Evolutionary conservation across 1,140 invertebrate species (phyloP).

Genomic region (Eciton burchellii): DNA sequence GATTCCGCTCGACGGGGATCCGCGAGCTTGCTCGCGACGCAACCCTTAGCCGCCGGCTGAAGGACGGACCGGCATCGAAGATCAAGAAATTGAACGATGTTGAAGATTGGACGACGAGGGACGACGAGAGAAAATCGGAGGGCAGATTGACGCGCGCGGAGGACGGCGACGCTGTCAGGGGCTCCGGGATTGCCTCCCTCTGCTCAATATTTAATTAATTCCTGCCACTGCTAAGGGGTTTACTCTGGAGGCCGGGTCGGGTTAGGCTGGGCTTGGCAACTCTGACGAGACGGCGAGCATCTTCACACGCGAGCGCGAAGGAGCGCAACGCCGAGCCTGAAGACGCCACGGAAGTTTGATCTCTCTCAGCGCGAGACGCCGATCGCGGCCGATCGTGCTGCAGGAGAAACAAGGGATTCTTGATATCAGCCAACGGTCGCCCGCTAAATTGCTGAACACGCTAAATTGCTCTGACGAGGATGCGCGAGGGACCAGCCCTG

Average conservation of each 20-base stretch:
- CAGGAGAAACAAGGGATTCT: constrained; percentile 21
- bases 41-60: constrained; percentile 5
- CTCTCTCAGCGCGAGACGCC: constrained; percentile 1
- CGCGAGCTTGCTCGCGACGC: constrained; percentile 10
- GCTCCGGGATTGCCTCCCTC: constrained; percentile 49
- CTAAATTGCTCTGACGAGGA: too few relatives aligned
- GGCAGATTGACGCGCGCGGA: neutral
- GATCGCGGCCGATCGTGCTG: constrained; percentile 5
- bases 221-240: constrained; percentile 52
- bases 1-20: constrained; percentile 19
- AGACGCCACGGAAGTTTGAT: constrained; percentile 16
- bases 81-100: constrained; percentile 7
- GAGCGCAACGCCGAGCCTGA: constrained; percentile 26
- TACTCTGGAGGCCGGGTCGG: constrained; percentile 43
- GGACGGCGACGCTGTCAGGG: constrained; percentile 31
- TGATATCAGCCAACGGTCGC: too few relatives aligned
- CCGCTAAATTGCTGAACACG: too few relatives aligned
- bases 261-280: constrained; percentile 54
- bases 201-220: constrained; percentile 68
- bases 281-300: constrained; percentile 29
- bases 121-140: neutral
- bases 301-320: constrained; percentile 19
- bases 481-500: too few relatives aligned
- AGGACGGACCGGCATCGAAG: constrained; percentile 35
- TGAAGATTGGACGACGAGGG: constrained; percentile 22